A percentile compares a stretch with the other conserved stretches of the same genome.
These are phyloP conservation scores for Pseudomyrmex concolor DNA, from an alignment of 1,140 invertebrate species.

Conservation along the genomic window DNA sequence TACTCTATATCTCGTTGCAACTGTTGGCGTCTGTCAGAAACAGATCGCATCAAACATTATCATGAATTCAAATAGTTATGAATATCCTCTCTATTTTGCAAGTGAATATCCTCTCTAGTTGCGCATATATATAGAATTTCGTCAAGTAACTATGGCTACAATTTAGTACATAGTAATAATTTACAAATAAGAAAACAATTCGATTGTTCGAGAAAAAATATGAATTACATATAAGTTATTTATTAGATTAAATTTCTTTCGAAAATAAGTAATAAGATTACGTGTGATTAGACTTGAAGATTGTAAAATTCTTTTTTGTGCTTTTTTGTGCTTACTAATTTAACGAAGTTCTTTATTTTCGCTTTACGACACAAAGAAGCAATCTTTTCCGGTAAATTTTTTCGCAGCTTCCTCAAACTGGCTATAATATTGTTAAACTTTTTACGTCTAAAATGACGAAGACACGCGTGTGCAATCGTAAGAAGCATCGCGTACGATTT, in stretches of 20 bases:
- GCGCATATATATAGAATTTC: not conserved
- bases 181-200: too few relatives aligned
- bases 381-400: not conserved
- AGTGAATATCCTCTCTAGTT: not conserved
- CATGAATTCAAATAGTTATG: constrained; percentile 4
- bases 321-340: constrained; percentile 15
- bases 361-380: not conserved
- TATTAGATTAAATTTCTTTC: not conserved
- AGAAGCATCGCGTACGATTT: constrained; percentile 16
- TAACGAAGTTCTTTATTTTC: constrained; percentile 1
- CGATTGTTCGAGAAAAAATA: not conserved
- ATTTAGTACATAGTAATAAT: not conserved
- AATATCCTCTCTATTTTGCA: not conserved
- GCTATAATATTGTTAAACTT: not conserved
- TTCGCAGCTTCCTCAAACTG: not conserved
- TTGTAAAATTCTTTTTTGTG: not conserved
- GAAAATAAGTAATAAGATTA: not conserved
- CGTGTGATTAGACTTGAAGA: not conserved
- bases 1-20: constrained; percentile 22
- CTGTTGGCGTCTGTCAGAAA: constrained; percentile 25
- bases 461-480: not conserved
- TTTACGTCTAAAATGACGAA: not conserved
- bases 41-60: constrained; percentile 12
- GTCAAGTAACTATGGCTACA: not conserved
- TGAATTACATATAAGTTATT: not conserved